Percentiles rank a stretch among this genome's conserved stretches.
Evolutionary conservation across 2,888 invertebrate species (phyloP).

Genomic region (Xestoiulus laeticollis): DNA sequence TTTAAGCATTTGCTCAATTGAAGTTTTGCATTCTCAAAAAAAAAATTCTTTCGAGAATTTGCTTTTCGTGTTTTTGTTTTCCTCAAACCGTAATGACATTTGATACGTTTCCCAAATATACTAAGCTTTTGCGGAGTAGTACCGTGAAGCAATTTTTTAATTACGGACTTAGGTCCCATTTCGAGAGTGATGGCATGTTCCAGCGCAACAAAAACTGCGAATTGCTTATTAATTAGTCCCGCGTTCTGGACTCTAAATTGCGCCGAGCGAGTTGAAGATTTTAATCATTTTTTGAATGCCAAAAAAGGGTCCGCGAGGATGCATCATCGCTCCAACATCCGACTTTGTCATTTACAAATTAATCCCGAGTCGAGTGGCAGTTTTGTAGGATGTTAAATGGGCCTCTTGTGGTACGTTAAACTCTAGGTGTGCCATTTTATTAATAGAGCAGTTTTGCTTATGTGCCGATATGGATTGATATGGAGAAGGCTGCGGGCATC

Average conservation of each 20-base stretch:
- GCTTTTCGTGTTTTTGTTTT: too few relatives aligned
- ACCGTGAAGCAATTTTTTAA: too few relatives aligned
- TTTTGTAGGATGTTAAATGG: not conserved
- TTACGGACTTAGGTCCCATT: not conserved
- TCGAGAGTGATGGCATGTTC: not conserved
- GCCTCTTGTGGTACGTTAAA: slow-evolving; percentile 18
- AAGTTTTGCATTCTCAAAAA: too few relatives aligned
- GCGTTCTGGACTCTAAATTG: not conserved
- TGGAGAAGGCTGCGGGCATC: not conserved
- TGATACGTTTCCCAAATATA: too few relatives aligned
- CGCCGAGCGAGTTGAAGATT: not conserved
- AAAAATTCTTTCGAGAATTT: too few relatives aligned
- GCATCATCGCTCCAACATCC: not conserved
- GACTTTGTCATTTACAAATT: slow-evolving; percentile 28
- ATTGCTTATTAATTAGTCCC: not conserved
- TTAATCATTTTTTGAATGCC: not conserved
- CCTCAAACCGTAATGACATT: too few relatives aligned
- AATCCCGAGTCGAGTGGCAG: not conserved
- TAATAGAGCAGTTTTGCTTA: slow-evolving; percentile 5
- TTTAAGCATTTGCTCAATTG: too few relatives aligned
- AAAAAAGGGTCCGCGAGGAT: not conserved
- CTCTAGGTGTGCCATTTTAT: slow-evolving; percentile 36
- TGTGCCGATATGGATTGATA: slow-evolving; percentile 36
- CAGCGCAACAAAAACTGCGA: not conserved
- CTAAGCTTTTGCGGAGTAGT: too few relatives aligned